A percentile compares a stretch with the other conserved stretches of the same genome.
Conservation (phyloP, 2,797 vertebrate species). For the Heliangelus exortis region DNA sequence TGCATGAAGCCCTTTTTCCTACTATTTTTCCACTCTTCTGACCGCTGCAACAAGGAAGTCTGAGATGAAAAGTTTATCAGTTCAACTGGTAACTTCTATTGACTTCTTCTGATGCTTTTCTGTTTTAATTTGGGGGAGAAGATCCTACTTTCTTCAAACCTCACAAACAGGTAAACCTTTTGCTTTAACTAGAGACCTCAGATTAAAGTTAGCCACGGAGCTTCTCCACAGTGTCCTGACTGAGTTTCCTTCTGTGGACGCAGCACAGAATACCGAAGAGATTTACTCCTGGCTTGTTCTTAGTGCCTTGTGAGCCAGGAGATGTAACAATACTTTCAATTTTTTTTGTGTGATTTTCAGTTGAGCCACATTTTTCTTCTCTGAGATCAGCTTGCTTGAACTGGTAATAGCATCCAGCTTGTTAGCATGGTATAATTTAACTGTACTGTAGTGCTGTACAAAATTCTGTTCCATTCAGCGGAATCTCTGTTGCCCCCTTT, state of each 20-base stretch:
- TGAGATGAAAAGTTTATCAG: background rate
- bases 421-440: constrained; percentile 14
- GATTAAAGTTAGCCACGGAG: background rate
- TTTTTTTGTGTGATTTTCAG: constrained; percentile 29
- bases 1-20: background rate
- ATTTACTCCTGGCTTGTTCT: background rate
- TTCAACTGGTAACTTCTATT: background rate
- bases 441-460: constrained; percentile 25
- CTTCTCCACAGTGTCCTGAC: background rate
- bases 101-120: background rate
- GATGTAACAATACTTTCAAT: constrained; percentile 40
- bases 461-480: constrained; percentile 63
- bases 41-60: background rate
- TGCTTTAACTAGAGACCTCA: background rate
- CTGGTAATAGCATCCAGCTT: background rate
- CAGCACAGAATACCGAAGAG: background rate
- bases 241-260: background rate
- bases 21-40: background rate
- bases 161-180: background rate
- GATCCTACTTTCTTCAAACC: background rate
- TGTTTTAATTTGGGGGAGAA: background rate
- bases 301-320: background rate
- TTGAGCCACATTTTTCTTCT: constrained; percentile 28
- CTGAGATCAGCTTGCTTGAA: background rate
- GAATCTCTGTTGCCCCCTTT: constrained; percentile 75